These are phyloP conservation scores for Mercenaria mercenaria DNA, from an alignment of 1,140 invertebrate species.

Conservation along the genomic window DNA sequence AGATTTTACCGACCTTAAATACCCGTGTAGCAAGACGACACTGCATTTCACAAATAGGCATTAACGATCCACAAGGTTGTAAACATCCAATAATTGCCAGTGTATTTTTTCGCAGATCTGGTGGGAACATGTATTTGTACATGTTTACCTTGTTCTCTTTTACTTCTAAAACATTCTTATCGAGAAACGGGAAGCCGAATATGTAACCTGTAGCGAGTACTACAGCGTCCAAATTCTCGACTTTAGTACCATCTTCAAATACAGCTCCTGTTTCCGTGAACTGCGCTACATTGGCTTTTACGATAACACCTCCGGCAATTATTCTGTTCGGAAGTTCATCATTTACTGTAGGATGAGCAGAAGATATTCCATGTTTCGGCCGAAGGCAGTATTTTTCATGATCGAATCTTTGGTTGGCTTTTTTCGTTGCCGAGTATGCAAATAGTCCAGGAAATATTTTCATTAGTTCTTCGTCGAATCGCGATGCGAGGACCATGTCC, in stretches of 20 bases:
- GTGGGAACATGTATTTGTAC: slow-evolving; percentile 87
- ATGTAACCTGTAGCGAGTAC: too few species aligned
- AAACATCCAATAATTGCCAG: too few species aligned
- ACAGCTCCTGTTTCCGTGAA: slow-evolving; percentile 81
- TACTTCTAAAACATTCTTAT: too few species aligned
- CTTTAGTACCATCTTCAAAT: too few species aligned
- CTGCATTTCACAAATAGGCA: slow-evolving; percentile 85
- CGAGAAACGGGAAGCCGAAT: slow-evolving; percentile 82
- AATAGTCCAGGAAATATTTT: neutral
- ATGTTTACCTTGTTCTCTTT: slow-evolving; percentile 84
- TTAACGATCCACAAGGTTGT: slow-evolving; percentile 87
- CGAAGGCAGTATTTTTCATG: slow-evolving; percentile 84
- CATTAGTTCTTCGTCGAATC: neutral
- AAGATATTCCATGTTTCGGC: slow-evolving; percentile 85
- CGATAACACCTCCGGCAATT: slow-evolving; percentile 83
- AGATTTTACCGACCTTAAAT: slow-evolving; percentile 68
- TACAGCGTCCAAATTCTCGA: too few species aligned
- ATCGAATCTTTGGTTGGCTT: slow-evolving; percentile 84
- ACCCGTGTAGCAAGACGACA: slow-evolving; percentile 72
- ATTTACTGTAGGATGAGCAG: slow-evolving; percentile 87
- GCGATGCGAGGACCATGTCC: slow-evolving; percentile 65
- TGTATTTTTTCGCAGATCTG: too few species aligned
- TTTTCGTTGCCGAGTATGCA: neutral
- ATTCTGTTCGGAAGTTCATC: slow-evolving; percentile 87
- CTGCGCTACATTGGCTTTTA: slow-evolving; percentile 80